Percentiles rank a stretch among this genome's conserved stretches.
These are phyloP conservation scores for Pipistrellus pygmaeus DNA, from an alignment of 2,797 vertebrate species.

Conservation along the genomic window DNA sequence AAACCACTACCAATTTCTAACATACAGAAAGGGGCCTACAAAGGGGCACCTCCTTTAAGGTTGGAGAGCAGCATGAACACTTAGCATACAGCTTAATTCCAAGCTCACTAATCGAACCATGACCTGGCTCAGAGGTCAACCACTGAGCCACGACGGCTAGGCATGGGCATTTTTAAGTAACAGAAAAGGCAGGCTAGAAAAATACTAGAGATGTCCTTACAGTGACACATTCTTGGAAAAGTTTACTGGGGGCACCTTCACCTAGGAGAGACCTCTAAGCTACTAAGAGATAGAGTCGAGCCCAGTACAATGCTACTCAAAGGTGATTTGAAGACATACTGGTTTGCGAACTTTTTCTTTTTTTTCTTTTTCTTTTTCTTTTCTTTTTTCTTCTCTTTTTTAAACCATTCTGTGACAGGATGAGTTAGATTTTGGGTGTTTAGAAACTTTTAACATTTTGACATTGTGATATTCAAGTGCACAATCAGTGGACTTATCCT, in stretches of 20 bases:
- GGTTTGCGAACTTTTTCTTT: background rate
- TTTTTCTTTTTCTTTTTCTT: too few relatives aligned
- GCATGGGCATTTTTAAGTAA: constrained; percentile 31
- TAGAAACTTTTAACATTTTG: background rate
- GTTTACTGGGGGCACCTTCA: background rate
- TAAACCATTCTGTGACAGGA: background rate
- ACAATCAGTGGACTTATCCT: background rate
- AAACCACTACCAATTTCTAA: constrained; percentile 23
- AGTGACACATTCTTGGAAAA: background rate
- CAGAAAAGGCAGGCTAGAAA: constrained; percentile 34
- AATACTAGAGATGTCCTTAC: background rate
- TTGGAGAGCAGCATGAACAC: constrained; percentile 21
- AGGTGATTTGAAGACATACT: background rate
- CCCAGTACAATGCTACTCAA: background rate
- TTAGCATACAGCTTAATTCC: background rate
- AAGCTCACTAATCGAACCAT: background rate
- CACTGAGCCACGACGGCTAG: background rate
- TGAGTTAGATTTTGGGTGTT: constrained; percentile 25
- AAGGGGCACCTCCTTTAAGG: background rate
- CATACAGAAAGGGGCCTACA: background rate
- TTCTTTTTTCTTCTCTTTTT: too few relatives aligned
- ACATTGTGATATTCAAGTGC: background rate
- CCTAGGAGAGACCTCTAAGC: background rate
- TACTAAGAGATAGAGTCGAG: background rate
- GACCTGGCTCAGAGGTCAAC: background rate